Evolutionary conservation across 1,140 invertebrate species (phyloP), one percentile per base, ranked within the genome.

Genomic region (Saxidomus purpurata): DNA sequence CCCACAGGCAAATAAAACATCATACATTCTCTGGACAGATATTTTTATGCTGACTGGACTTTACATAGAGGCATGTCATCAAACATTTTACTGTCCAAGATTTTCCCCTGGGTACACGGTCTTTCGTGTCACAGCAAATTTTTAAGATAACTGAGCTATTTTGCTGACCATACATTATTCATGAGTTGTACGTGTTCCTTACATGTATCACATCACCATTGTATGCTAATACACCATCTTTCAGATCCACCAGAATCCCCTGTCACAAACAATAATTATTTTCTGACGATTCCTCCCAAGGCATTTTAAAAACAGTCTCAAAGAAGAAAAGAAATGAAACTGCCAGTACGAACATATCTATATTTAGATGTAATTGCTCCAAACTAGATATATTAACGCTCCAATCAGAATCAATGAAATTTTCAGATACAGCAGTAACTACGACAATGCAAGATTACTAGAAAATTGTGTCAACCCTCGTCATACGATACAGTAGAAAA

Each of bases 401-500:
- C 6, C 2, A 36, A 71, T 71, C 15, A 22, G 67, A 71, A 71
- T 71, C 31, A 71, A 71, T 71, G 13, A 28, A 38, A 11, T 71
- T 36, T 36, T 15, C 67, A 38, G 25, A 71, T 38, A 38, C 36
- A 38, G 34, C 19, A 38, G 22, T 3, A 38, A 71, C 34, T n/a
- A 71, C 31, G 15, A 38, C 34, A 19, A 71, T 34, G 17, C 0
- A 28, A 9, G 67, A 13, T 28, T 15, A 6, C 36, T 28, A 38
- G 67, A 71, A 71, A 63, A 71, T 6, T 19, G 67, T 71, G 67
- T 71, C 67, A 71, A 22, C 34, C 38, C 67, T 71, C 67, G 1
- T 38, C 67, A 71, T 40, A 34, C 34, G 34, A n/a, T 36, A 71
- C 13, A 71, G 31, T 36, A 17, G 31, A 36, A 3, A 71, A 71